Evolutionary conservation across 2,888 invertebrate genomes (phyloP), one percentile per base, ranked within the genome.

Genomic region (Tridacna gigas): DNA sequence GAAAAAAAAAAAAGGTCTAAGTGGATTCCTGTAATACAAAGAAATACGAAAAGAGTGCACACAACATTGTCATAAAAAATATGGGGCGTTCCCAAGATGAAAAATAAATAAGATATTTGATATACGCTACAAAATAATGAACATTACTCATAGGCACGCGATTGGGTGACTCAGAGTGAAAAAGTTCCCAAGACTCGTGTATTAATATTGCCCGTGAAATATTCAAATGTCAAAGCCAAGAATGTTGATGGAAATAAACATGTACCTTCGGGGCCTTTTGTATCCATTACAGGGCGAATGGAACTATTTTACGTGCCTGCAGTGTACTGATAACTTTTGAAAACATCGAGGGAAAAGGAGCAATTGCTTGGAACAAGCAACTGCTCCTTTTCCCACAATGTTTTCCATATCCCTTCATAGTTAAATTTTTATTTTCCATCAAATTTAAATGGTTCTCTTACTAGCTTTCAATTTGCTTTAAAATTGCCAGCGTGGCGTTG

Each of bases 221-320:
- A 56, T 56, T 56, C 56, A 56, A 56, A 56, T 56, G 56, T 56
- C 56, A 56, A 56, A 56, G 56, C 20, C 15, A 56, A 56, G 56
- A 56, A 56, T 56, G 56, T 56, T 20, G 56, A 56, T 15, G 56
- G 56, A 37, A 56, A 56, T 56, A 56, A 56, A 56, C 56, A 56
- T 56, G 56, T 56, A 15, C 56, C 56, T 20, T 20, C 20, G 56
- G 56, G 15, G 56, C 56, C 56, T 56, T 15, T 56, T 56, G 15
- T 56, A 56, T 20, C 56, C 56, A 15, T 56, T 56, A 20, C 56
- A 3, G 3, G 15, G 1, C 3, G 15, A 56, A 3, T 20, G 56
- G 20, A 15, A 20, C 56, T 56, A 20, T 56, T 20, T 56, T 15
- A 56, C 56, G 56, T 3, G 18, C 20, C 56, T 56, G 5, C 3